phyloP scores from a whole-genome alignment of 2,888 invertebrate species.

The Sinopyrophorus schimmeli region DNA sequence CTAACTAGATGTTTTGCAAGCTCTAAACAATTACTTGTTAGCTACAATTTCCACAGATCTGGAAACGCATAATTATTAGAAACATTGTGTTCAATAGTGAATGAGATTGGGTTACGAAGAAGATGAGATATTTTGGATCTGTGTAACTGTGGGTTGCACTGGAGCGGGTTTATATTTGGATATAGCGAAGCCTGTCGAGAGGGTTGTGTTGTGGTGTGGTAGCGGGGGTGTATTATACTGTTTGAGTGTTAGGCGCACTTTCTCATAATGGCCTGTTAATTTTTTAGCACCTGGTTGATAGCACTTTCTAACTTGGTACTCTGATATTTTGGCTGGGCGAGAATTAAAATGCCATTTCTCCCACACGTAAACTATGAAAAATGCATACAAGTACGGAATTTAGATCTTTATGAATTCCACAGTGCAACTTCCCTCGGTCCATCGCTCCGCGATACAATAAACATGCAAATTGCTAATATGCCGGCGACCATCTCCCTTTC shows the following conservation, averaged over 20 bases:
- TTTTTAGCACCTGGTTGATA: constrained; percentile 49
- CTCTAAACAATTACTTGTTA: constrained; percentile 8
- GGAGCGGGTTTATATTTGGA: constrained; percentile 23
- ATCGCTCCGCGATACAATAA: no score
- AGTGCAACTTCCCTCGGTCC: no score
- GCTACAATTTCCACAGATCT: constrained; percentile 7
- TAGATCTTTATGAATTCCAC: no score
- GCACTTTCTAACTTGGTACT: constrained; percentile 44
- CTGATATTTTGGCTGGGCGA: constrained; percentile 21
- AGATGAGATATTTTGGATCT: constrained; percentile 26
- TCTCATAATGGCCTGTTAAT: constrained; percentile 50
- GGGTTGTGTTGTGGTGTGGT: constrained; percentile 24
- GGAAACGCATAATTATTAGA: constrained; percentile 22
- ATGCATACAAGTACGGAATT: constrained; percentile 12
- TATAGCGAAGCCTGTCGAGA: constrained; percentile 26
- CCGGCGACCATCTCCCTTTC: no score
- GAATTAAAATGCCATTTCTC: constrained; percentile 25
- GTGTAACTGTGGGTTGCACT: constrained; percentile 15
- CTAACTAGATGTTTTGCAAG: constrained; percentile 9
- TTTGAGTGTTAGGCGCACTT: constrained; percentile 43
- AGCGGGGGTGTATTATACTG: constrained; percentile 25
- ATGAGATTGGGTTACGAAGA: constrained; percentile 26
- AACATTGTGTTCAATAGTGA: constrained; percentile 23
- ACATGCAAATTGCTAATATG: no score
- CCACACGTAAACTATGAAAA: constrained; percentile 20